Evolutionary conservation across 2,888 invertebrate species (phyloP).

Genomic region (Lasioglossum villosulum): DNA sequence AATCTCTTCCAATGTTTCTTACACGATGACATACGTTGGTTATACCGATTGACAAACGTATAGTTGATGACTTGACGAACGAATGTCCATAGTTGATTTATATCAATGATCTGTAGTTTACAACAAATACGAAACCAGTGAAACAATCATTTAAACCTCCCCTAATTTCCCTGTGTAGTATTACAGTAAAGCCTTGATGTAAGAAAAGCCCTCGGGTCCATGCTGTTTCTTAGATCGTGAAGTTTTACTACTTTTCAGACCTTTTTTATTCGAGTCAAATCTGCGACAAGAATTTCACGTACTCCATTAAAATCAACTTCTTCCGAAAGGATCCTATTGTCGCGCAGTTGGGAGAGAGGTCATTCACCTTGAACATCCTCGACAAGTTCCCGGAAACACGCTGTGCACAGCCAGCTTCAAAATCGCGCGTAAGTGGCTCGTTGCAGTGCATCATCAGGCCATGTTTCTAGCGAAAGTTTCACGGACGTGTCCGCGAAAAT

Average conservation of each 20-base stretch:
- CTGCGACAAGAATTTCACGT: not conserved
- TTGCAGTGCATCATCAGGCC: conserved; percentile 10
- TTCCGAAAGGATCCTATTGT: not conserved
- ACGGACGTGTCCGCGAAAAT: not conserved
- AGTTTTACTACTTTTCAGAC: too few relatives aligned
- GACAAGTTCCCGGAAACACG: not conserved
- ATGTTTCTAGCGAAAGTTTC: conserved; percentile 6
- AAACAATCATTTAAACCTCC: not conserved
- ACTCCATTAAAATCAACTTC: not conserved
- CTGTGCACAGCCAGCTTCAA: not conserved
- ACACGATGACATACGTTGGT: not conserved
- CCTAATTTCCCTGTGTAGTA: not conserved
- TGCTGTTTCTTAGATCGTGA: too few relatives aligned
- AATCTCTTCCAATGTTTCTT: not conserved
- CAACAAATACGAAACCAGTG: not conserved
- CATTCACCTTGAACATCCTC: not conserved
- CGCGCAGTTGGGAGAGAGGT: not conserved
- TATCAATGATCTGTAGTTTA: not conserved
- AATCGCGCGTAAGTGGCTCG: conserved; percentile 5
- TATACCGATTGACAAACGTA: not conserved
- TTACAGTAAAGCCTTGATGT: too few relatives aligned
- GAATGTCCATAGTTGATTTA: not conserved
- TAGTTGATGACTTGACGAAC: not conserved
- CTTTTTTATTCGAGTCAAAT: not conserved
- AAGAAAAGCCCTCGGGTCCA: too few relatives aligned